These are phyloP conservation scores for Drosophila anceps DNA, from an alignment of 2,888 invertebrate species.

Conservation along the genomic window DNA sequence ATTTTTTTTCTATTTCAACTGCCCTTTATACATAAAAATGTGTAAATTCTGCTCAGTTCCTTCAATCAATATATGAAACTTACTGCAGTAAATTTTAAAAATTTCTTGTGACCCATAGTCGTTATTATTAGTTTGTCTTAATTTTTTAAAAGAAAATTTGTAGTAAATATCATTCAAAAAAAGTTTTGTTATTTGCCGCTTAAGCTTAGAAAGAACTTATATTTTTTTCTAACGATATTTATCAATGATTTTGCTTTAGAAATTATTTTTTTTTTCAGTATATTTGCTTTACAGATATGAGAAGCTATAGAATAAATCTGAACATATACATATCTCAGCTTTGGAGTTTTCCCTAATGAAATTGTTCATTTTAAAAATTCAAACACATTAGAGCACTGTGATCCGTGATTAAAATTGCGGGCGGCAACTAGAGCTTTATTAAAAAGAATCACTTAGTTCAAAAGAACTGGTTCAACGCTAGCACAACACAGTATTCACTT, in stretches of 20 bases:
- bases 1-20: background rate
- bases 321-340: background rate
- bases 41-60: background rate
- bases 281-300: no score
- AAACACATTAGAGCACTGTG: background rate
- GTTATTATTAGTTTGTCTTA: no score
- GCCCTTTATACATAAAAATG: background rate
- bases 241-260: no score
- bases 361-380: background rate
- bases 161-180: no score
- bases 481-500: background rate
- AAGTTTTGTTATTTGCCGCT: no score
- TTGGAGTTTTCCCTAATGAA: background rate
- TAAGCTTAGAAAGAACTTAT: no score
- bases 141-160: no score
- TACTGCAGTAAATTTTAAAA: background rate
- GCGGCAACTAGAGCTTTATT: background rate
- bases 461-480: slow-evolving; percentile 5
- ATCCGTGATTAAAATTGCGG: background rate
- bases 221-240: no score
- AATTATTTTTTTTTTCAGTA: no score
- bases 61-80: background rate
- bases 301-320: background rate
- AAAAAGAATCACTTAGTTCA: background rate
- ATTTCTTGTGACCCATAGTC: no score